Percentiles rank a stretch among this genome's conserved stretches.
phyloP scores from a whole-genome alignment of 2,888 invertebrate genomes.

The Athalia circularis region DNA sequence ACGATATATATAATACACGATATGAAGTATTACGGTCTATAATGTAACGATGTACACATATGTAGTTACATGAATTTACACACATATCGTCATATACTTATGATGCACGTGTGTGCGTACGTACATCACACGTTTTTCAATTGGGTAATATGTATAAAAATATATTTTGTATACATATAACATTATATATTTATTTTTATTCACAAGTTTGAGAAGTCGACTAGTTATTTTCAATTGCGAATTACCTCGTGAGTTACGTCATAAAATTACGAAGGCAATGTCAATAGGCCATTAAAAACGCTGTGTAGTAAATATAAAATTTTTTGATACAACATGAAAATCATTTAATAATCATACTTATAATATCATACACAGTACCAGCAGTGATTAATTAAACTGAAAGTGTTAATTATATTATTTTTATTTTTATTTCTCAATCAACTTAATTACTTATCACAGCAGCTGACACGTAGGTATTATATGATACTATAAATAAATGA shows the following conservation, averaged over 20 bases:
- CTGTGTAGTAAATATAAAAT: slow-evolving; percentile 3
- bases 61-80: neutral
- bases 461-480: too few relatives aligned
- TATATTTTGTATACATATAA: neutral
- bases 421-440: slow-evolving; percentile 3
- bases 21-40: slow-evolving; percentile 20
- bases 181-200: neutral
- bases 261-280: neutral
- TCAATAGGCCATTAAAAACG: slow-evolving; percentile 13
- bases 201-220: slow-evolving; percentile 18
- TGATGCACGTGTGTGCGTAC: neutral
- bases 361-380: too few relatives aligned
- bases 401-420: slow-evolving; percentile 37
- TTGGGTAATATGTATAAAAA: neutral
- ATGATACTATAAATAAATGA: too few relatives aligned
- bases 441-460: slow-evolving; percentile 19
- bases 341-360: too few relatives aligned
- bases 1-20: neutral
- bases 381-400: slow-evolving; percentile 1
- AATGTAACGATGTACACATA: neutral
- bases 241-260: slow-evolving; percentile 23
- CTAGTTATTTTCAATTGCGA: slow-evolving; percentile 42
- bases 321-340: neutral
- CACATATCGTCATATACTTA: neutral
- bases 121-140: neutral